Base-by-base conservation (phyloP, 2,888 invertebrate species). In the Lasioglossum marginatum region DNA sequence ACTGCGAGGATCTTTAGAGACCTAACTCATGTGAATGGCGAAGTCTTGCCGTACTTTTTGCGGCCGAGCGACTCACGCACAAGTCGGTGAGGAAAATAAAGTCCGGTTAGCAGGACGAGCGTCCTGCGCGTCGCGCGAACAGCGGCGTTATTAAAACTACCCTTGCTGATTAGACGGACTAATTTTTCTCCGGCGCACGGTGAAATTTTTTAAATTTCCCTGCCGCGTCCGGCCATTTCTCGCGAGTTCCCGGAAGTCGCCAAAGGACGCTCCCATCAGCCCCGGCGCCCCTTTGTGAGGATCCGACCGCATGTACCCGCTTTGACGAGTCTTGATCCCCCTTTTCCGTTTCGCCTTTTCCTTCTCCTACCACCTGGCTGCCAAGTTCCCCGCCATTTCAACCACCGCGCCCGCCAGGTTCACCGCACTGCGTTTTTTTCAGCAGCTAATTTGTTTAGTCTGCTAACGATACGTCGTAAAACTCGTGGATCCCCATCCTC, bases 371-470 rank as follows among this genome's bases (percentile, higher is more conserved):
- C 81, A 27, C 76, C 68, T 81, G 63, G 45, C 52, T 66, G 66
- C 34, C 19, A 19, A 19, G 34, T 19, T 77, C 81, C 77, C 57
- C 81, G 78, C 72, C 66, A 60, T 52, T 52, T 23, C 77, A 60
- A 10, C 27, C n/a, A 71, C 72, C 68, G 71, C 57, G 34, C 16
- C 10, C 57, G 57, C 1, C 57, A 57, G 57, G 57, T 57, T 57
- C 57, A 43, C 71, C 68, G 57, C 77, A 73, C 72, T 73, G 77
- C 85, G 84, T 90, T 91, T 93, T 93, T 90, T 91, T 93, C 92
- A 91, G 86, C 75, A 86, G 91, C 92, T 93, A 93, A 94, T 94
- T 93, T 93, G 92, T 93, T 94, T 92, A 92, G 93, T 88, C 87
- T 83, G 87, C 90, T 92, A 93, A 94, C 92, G 93, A 93, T 92